Evolutionary conservation across 2,888 invertebrate genomes (phyloP), one percentile per base, ranked within the genome.

Genomic region (Synergus umbraculus): DNA sequence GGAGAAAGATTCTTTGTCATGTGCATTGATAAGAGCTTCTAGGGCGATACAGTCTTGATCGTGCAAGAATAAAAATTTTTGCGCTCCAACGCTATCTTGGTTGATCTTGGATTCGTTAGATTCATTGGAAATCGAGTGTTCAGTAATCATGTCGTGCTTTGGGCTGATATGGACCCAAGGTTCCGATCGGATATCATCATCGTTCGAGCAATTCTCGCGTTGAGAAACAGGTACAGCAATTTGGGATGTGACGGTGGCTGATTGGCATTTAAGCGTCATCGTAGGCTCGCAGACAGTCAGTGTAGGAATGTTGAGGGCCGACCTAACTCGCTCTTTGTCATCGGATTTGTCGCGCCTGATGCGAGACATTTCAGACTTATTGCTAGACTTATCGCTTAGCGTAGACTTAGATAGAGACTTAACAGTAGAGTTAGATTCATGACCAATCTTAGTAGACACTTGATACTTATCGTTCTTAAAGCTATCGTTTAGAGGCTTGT

Each of bases 221-320:
- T 86, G 89, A 89, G 87, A 82, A 87, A 87, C 91, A 91, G 91
- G 91, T 91, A 91, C 92, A 90, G 89, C 90, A 88, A 89, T 90
- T 91, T 90, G 90, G 90, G 91, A 91, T 90, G 91, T 90, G 90
- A 90, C 84, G 90, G 88, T 90, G 88, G 88, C 89, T 89, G 91
- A 90, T 92, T 90, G 91, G 90, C 91, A 87, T 89, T 85, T 92
- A 92, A 92, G 92, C 92, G 92, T 92, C 92, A 92, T 92, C 91
- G 89, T 92, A 92, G 92, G 92, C 91, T 92, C 91, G 91, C 91
- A 91, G 91, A 91, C 91, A 92, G 90, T 92, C 91, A 88, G 87
- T 90, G 87, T 92, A 92, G 92, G 92, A 92, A 92, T 92, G 92
- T 92, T 89, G 88, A 89, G 89, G 88, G 88, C 88, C 88, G 89